Base-by-base conservation (phyloP, 2,888 invertebrate species). In the Latrodectus hesperus region DNA sequence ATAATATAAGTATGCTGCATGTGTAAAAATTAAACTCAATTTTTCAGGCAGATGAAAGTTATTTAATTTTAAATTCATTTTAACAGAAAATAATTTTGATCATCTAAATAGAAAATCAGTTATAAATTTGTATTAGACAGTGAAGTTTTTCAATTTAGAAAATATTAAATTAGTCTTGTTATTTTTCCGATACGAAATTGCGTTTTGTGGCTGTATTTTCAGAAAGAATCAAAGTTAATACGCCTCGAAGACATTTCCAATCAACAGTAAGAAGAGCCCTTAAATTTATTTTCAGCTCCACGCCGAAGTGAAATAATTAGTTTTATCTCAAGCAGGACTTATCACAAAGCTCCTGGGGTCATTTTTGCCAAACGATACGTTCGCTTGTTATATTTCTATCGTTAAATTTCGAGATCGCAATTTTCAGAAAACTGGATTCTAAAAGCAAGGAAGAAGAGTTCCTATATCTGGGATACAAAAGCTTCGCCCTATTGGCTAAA, bases 281-380 rank as follows among this genome's bases (percentile, higher is more conserved):
- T 81, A 81, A 81, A 81, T 81, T 81, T 81, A 81, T 73, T 81
- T 80, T 73, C 65, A 22, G 52, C 17, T 64, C 73, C 81, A 26
- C 73, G 52, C 73, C 73, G 26, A 38, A 12, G 26, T 17, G 64
- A 22, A 65, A 71, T 81, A 81, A 81, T 81, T 81, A 81, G 73
- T 81, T 81, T 81, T 74, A 73, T 81, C 67, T 73, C n/a, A 10
- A 64, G 52, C 26, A 22, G 9, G 52, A 68, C 49, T 11, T 38
- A 71, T n/a, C 38, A 49, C 51, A 51, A 64, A 14, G 17, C 73
- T 67, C 73, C 51, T 0, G 26, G 73, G 72, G 72, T 38, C 49
- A 53, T 17, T 26, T 60, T 11, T 71, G 26, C 64, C 81, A 81
- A 81, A 81, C 81, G 81, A 81, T 74, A 67, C 81, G 55, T 76